Conservation (phyloP, 1,140 invertebrate species). For the Apis laboriosa region DNA sequence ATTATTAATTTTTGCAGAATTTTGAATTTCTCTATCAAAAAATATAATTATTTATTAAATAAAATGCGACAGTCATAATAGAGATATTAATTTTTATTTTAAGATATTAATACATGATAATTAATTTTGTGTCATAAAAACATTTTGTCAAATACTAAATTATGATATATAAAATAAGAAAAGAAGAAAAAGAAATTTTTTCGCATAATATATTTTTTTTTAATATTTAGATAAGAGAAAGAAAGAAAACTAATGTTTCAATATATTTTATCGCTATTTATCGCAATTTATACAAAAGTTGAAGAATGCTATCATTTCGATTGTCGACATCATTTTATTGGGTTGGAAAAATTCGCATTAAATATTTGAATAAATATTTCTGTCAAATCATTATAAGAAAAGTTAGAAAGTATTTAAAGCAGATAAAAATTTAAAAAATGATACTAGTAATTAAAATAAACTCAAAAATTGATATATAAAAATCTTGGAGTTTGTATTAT, state of each 20-base stretch:
- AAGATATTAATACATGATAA: background rate
- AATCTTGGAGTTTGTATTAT: no score
- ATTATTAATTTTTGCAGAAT: background rate
- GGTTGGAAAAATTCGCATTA: background rate
- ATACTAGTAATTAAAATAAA: no score
- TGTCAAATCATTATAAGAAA: background rate
- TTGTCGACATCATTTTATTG: background rate
- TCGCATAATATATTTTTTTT: no score
- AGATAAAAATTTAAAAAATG: no score
- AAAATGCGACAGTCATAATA: background rate
- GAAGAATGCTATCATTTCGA: background rate
- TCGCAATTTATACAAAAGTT: background rate
- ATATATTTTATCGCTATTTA: background rate
- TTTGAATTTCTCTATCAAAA: background rate
- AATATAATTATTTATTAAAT: background rate
- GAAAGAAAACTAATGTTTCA: background rate
- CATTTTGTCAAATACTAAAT: background rate
- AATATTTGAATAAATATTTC: background rate
- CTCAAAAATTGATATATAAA: no score
- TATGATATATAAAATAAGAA: background rate
- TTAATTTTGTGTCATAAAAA: background rate
- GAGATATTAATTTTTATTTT: no score
- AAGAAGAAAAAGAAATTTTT: background rate
- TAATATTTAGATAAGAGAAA: background rate
- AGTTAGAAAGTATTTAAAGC: background rate